Percentiles rank a stretch among this genome's conserved stretches.
phyloP scores from a whole-genome alignment of 2,888 invertebrate genomes.

The Myathropa florea region DNA sequence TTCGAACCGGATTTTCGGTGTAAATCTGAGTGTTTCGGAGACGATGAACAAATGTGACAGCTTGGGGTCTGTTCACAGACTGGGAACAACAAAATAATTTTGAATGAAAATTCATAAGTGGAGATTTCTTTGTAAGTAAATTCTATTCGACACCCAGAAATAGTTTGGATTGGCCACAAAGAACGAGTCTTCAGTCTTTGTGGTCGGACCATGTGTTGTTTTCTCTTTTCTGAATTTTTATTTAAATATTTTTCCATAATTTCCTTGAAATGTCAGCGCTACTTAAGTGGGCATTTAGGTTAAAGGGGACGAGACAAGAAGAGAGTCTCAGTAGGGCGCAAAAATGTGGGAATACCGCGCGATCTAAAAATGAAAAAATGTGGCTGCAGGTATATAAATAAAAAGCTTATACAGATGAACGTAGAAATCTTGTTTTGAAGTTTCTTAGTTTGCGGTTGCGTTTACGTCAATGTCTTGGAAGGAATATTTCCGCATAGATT shows the following conservation, averaged over 20 bases:
- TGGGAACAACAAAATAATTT: background rate
- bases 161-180: background rate
- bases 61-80: background rate
- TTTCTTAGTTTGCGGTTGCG: too few species aligned
- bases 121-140: background rate
- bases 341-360: background rate
- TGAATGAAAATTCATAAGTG: background rate
- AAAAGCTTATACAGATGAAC: background rate
- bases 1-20: conserved; percentile 14
- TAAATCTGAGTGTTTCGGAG: background rate
- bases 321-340: background rate
- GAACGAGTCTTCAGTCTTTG: background rate
- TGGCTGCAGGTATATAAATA: background rate
- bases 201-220: background rate
- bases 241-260: background rate
- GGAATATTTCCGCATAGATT: too few species aligned
- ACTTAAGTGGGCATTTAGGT: background rate
- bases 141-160: background rate
- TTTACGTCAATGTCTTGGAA: too few species aligned
- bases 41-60: conserved; percentile 19
- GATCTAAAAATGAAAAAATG: background rate
- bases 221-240: background rate
- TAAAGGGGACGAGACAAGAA: background rate
- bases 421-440: too few species aligned
- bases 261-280: background rate